Base-by-base conservation (phyloP, 2,113 vertebrate genomes). In the Anguilla rostrata region DNA sequence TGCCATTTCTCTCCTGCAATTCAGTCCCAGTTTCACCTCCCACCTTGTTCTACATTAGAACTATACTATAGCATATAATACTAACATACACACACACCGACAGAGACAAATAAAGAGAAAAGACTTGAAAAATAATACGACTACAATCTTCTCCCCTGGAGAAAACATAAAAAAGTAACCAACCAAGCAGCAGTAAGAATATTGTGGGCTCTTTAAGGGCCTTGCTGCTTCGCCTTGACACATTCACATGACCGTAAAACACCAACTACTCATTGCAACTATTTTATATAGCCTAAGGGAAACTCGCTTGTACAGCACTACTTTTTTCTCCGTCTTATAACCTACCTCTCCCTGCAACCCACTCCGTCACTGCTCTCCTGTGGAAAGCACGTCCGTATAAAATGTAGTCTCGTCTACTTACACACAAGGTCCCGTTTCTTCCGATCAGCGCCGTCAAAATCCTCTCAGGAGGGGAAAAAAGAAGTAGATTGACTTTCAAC, bases 401-500 rank as follows among this genome's bases (percentile, higher is more conserved):
- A 90, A 92, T 82, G 89, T 91, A 53, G 49, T 46, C 43, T 46
- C 1, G 9, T 9, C 9, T 53, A 96, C 95, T 96, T 94, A 96
- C 95, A 95, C 92, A 92, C 94, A 89, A 90, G 94, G 85, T 94
- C 93, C 94, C 71, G 85, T 90, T 94, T 94, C 93, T 94, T 93
- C 90, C 93, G 66, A 87, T 87, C 92, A 90, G 92, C 92, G 91
- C 90, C 89, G 92, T 90, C 93, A 88, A 89, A 53, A 91, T 90
- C 88, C 84, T 90, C 88, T 82, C 53, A 34, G 85, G 85, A 60
- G 49, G 83, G 78, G 83, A 89, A 82, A 82, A 85, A 89, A 92
- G 53, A 95, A 94, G 92, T 95, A 94, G 90, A 90, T 86, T 82
- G 93, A 95, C 94, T 96, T 95, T 95, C 91, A 92, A 91, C 93